These are phyloP conservation scores for Achroia grisella DNA, from an alignment of 1,140 invertebrate species.

Conservation along the genomic window DNA sequence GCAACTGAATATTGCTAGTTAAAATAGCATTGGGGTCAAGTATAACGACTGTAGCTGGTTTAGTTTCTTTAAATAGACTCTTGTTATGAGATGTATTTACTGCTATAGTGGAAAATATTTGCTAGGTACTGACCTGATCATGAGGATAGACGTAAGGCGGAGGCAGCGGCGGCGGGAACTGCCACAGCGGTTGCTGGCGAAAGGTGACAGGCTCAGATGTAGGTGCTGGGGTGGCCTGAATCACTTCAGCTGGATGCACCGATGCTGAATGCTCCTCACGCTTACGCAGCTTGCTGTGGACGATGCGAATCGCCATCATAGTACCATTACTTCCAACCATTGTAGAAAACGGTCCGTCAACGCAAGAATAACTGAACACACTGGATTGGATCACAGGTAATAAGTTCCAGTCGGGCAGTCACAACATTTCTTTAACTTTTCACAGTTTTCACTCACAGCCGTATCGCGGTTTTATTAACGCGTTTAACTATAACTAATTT, in stretches of 20 bases:
- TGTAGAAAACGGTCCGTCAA: slow-evolving; percentile 52
- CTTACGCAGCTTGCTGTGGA: slow-evolving; percentile 89
- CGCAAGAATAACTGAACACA: slow-evolving; percentile 64
- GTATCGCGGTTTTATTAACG: slow-evolving; percentile 52
- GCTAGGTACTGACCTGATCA: slow-evolving; percentile 79
- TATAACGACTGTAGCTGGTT: slow-evolving; percentile 42
- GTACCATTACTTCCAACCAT: slow-evolving; percentile 88
- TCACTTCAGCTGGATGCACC: slow-evolving; percentile 78
- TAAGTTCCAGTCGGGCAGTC: slow-evolving; percentile 69
- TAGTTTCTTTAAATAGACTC: slow-evolving; percentile 24
- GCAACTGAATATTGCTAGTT: slow-evolving; percentile 22
- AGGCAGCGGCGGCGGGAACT: slow-evolving; percentile 83
- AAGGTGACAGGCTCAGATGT: slow-evolving; percentile 68
- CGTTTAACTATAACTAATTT: slow-evolving; percentile 63
- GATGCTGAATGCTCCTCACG: slow-evolving; percentile 82
- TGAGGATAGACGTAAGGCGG: slow-evolving; percentile 84
- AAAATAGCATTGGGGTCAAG: slow-evolving; percentile 51
- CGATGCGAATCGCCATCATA: slow-evolving; percentile 89
- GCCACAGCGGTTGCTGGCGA: slow-evolving; percentile 83
- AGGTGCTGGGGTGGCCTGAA: slow-evolving; percentile 74
- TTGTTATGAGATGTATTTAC: slow-evolving; percentile 10
- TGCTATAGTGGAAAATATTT: slow-evolving; percentile 4
- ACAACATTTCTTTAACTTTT: slow-evolving; percentile 58
- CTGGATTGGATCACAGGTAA: slow-evolving; percentile 66
- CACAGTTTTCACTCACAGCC: slow-evolving; percentile 71